Evolutionary conservation across 2,888 invertebrate species (phyloP).

Genomic region (Agrilus mali): DNA sequence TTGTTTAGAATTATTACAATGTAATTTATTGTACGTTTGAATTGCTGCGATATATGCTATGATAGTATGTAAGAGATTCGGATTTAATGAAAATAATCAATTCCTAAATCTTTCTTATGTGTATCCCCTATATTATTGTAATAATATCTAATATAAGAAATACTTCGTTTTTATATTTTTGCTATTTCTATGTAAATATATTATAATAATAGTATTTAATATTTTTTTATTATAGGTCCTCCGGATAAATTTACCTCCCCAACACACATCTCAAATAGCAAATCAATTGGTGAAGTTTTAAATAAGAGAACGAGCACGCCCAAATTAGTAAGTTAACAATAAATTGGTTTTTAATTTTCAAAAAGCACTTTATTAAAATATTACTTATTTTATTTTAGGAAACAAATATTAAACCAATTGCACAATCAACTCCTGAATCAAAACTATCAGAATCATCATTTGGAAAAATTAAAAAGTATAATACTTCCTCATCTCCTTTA

Average conservation of each 20-base stretch:
- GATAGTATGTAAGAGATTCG: too few species aligned
- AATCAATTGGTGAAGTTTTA: constrained; percentile 1
- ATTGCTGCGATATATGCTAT: too few species aligned
- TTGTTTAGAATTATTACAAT: not conserved
- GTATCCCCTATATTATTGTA: too few species aligned
- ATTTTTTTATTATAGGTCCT: not conserved
- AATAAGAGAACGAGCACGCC: constrained; percentile 13
- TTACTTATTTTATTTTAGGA: constrained; percentile 7
- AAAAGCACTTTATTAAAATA: not conserved
- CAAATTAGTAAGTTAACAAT: constrained; percentile 9
- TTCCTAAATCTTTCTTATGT: too few species aligned
- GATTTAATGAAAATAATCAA: too few species aligned
- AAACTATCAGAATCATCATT: constrained; percentile 3
- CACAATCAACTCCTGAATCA: constrained; percentile 16
- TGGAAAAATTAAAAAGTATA: constrained; percentile 9
- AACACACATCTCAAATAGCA: not conserved
- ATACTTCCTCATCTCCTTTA: constrained; percentile 12
- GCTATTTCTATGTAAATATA: too few species aligned
- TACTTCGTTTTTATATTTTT: too few species aligned
- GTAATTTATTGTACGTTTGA: too few species aligned
- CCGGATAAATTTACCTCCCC: not conserved
- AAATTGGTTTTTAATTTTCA: not conserved
- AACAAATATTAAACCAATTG: constrained; percentile 12
- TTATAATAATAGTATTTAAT: too few species aligned
- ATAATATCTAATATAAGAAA: too few species aligned